phyloP scores from a whole-genome alignment of 2,113 vertebrate genomes.

The Trichomycterus rosablanca region DNA sequence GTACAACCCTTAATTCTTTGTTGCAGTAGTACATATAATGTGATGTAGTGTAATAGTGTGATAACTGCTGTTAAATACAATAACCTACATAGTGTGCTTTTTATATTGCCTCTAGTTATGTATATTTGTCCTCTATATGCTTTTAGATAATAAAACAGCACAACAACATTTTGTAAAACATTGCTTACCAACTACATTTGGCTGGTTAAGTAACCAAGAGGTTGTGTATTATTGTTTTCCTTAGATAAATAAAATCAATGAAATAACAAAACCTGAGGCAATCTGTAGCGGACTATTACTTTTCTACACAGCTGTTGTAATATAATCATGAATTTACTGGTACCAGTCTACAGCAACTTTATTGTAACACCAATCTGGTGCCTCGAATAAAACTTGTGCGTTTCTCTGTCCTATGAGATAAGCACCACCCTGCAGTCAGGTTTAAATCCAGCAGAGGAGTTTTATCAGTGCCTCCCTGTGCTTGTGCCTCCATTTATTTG shows the following conservation, averaged over 20 bases:
- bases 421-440: slow-evolving; percentile 3
- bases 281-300: neutral
- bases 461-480: neutral
- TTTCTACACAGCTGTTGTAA: neutral
- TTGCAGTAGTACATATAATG: too few relatives aligned
- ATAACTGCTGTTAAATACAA: too few relatives aligned
- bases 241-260: too few relatives aligned
- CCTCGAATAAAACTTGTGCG: slow-evolving; percentile 15
- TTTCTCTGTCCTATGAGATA: neutral
- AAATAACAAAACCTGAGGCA: too few relatives aligned
- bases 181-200: too few relatives aligned
- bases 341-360: neutral
- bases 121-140: slow-evolving; percentile 4
- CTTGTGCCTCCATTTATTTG: slow-evolving; percentile 12
- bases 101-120: neutral
- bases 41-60: too few relatives aligned
- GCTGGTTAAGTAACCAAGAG: too few relatives aligned
- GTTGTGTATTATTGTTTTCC: too few relatives aligned
- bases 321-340: too few relatives aligned
- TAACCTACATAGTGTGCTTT: neutral
- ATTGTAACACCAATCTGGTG: neutral
- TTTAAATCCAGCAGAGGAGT: too few relatives aligned
- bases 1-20: too few relatives aligned
- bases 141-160: neutral
- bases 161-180: too few relatives aligned